These are phyloP conservation scores for Caenorhabditis sp. DNA, from an alignment of 2,888 invertebrate species.

Conservation along the genomic window DNA sequence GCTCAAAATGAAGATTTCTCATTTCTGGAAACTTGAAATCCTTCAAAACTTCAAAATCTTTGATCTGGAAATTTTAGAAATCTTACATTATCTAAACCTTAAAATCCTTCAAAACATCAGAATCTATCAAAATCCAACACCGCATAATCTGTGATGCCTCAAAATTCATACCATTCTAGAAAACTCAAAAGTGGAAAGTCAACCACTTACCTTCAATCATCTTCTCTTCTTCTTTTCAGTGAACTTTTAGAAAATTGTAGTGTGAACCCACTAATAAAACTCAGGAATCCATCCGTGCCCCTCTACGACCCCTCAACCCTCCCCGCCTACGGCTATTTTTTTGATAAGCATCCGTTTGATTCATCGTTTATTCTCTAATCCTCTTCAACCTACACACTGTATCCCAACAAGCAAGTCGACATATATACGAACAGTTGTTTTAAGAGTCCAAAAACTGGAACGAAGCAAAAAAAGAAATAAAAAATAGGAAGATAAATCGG, in stretches of 20 bases:
- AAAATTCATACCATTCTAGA: too few species aligned
- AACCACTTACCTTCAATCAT: neutral
- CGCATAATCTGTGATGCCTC: too few species aligned
- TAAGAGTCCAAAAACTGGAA: conserved; percentile 16
- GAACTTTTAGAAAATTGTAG: conserved; percentile 1
- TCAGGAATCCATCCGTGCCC: neutral
- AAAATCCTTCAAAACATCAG: too few species aligned
- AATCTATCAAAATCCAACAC: too few species aligned
- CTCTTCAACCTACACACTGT: conserved; percentile 23
- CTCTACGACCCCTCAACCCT: conserved; percentile 14
- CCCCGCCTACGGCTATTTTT: conserved; percentile 36
- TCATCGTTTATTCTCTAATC: conserved; percentile 28
- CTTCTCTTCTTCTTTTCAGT: neutral
- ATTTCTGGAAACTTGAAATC: too few species aligned
- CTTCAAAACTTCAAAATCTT: too few species aligned
- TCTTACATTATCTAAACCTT: too few species aligned
- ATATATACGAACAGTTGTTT: conserved; percentile 30
- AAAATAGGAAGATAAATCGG: conserved; percentile 15
- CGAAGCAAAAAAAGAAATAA: neutral
- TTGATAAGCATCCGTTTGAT: conserved; percentile 36
- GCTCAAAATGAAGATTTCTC: too few species aligned
- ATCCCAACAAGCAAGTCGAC: neutral
- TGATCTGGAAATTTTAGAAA: too few species aligned
- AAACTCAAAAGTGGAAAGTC: too few species aligned
- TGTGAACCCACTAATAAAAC: conserved; percentile 10